Conservation (phyloP, 2,797 vertebrate genomes). For the Mus caroli region DNA sequence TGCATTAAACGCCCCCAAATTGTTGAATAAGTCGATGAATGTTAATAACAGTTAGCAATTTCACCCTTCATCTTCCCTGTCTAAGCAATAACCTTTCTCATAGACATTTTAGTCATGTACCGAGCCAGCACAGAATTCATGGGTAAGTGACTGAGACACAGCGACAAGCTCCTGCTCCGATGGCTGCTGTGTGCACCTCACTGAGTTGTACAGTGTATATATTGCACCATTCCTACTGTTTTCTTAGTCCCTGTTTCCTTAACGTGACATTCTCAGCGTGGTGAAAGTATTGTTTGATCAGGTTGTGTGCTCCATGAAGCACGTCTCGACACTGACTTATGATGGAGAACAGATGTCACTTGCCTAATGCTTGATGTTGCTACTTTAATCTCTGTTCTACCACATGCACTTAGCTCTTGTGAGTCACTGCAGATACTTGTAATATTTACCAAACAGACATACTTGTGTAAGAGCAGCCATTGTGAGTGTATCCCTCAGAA, state of each 20-base stretch:
- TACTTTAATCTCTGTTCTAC: conserved; percentile 20
- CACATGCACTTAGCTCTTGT: conserved; percentile 36
- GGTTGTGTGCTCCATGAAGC: background rate
- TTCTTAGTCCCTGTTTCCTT: conserved; percentile 48
- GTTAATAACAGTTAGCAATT: conserved; percentile 69
- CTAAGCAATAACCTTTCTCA: conserved; percentile 63
- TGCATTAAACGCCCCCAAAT: background rate
- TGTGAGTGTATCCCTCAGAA: background rate
- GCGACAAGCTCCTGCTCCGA: background rate
- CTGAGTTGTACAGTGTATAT: background rate
- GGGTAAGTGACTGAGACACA: background rate
- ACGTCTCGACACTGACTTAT: background rate
- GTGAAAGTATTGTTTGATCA: background rate
- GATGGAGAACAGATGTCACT: conserved; percentile 61
- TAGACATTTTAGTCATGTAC: conserved; percentile 37
- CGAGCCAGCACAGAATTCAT: conserved; percentile 16
- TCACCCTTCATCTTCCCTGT: conserved; percentile 63
- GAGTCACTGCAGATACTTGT: background rate
- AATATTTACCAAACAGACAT: conserved; percentile 28
- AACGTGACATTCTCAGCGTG: background rate
- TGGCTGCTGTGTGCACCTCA: conserved; percentile 22
- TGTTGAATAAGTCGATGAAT: conserved; percentile 63
- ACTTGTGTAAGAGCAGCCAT: background rate
- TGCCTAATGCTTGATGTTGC: background rate
- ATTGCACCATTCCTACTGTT: background rate